phyloP scores from a whole-genome alignment of 2,113 vertebrate genomes.

The Hippopotamus amphibius region DNA sequence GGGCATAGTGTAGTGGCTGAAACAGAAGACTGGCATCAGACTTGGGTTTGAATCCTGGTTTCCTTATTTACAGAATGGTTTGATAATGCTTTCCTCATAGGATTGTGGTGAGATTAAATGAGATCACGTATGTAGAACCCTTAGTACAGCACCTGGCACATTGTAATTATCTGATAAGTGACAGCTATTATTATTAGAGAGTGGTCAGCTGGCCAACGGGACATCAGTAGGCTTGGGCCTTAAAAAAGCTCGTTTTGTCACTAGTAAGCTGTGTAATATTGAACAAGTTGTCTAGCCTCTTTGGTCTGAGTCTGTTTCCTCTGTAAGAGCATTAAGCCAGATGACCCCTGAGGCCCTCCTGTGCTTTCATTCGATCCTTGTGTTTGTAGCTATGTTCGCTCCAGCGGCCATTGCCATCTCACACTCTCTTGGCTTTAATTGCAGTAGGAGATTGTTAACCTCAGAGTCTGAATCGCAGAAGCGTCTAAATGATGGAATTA shows the following conservation, averaged over 20 bases:
- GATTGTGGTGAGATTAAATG: conserved; percentile 35
- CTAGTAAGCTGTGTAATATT: background rate
- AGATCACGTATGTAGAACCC: conserved; percentile 18
- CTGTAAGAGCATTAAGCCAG: conserved; percentile 22
- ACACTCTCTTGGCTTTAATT: background rate
- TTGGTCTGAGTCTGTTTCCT: conserved; percentile 8
- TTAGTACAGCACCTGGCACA: background rate
- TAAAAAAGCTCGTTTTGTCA: background rate
- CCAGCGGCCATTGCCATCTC: background rate
- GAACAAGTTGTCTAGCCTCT: background rate
- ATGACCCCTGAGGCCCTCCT: background rate
- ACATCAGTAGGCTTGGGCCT: background rate
- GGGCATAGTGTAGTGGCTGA: conserved; percentile 7
- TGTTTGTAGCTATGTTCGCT: background rate
- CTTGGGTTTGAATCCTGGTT: conserved; percentile 42
- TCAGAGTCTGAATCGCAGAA: conserved; percentile 43
- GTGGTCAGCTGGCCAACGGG: background rate
- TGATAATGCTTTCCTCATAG: conserved; percentile 38
- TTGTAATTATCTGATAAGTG: background rate
- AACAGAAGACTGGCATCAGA: background rate
- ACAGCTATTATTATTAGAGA: conserved; percentile 36
- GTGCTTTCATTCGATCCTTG: conserved; percentile 43
- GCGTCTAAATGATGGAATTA: conserved; percentile 46
- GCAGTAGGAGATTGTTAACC: background rate
- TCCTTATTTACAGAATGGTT: conserved; percentile 41